These are phyloP conservation scores for Umimayanthus chanpuru DNA, from an alignment of 92 coral and sea anemone genomes.

Conservation along the genomic window DNA sequence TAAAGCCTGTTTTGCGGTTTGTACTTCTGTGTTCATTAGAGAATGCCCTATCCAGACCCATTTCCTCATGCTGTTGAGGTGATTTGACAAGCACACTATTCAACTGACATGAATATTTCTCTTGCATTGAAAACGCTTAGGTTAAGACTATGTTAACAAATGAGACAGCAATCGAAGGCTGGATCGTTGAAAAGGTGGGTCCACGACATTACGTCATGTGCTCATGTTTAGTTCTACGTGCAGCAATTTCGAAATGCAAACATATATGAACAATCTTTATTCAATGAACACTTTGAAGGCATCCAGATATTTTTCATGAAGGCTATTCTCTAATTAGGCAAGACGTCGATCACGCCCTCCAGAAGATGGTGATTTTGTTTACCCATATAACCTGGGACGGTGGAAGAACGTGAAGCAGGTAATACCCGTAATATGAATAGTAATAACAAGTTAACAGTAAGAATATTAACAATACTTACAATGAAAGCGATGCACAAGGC, in stretches of 20 bases:
- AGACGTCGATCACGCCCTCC: slow-evolving; percentile 39
- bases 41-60: too few relatives aligned
- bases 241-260: background rate
- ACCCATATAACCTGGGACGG: slow-evolving; percentile 91
- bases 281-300: background rate
- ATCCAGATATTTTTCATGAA: background rate
- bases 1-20: too few relatives aligned
- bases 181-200: slow-evolving; percentile 97
- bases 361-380: slow-evolving; percentile 65
- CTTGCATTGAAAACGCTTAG: slow-evolving; percentile 45
- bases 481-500: too few relatives aligned
- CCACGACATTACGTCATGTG: background rate
- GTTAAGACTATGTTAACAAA: slow-evolving; percentile 81
- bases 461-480: too few relatives aligned
- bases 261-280: too few relatives aligned
- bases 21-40: too few relatives aligned
- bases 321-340: background rate
- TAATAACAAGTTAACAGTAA: too few relatives aligned
- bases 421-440: background rate
- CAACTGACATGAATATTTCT: background rate
- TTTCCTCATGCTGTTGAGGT: background rate
- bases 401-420: slow-evolving; percentile 93
- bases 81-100: background rate
- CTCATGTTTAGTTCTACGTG: background rate
- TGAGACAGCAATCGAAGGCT: slow-evolving; percentile 86